Conservation (phyloP, 1,140 invertebrate species). For the Drosophila mojavensis region DNA sequence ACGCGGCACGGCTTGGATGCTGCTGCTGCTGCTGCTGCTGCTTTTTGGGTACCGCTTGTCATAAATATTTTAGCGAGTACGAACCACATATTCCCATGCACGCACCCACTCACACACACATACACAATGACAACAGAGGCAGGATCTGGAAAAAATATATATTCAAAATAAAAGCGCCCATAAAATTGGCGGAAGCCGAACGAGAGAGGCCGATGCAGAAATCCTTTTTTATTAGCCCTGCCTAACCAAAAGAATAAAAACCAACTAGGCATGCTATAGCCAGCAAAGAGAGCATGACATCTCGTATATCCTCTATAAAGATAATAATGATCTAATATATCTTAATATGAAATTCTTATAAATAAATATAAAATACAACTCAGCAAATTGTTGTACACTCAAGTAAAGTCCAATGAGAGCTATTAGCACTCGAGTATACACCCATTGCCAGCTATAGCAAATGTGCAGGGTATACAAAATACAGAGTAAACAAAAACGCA, state of each 20-base stretch:
- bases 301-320: background rate
- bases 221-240: conserved; percentile 69
- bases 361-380: no score
- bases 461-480: conserved; percentile 4
- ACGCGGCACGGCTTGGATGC: background rate
- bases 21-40: conserved; percentile 11
- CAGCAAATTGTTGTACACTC: no score
- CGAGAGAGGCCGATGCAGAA: conserved; percentile 50
- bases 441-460: background rate
- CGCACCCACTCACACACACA: background rate
- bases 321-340: background rate
- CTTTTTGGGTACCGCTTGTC: conserved; percentile 56
- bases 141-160: conserved; percentile 42
- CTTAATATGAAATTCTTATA: no score
- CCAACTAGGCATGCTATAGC: conserved; percentile 3
- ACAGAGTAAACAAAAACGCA: conserved; percentile 71
- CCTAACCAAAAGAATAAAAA: conserved; percentile 50
- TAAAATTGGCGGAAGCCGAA: conserved; percentile 71
- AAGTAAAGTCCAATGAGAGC: background rate
- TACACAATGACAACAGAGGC: background rate
- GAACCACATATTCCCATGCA: conserved; percentile 1
- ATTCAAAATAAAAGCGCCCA: conserved; percentile 67
- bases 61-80: conserved; percentile 76
- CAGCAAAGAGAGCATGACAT: background rate
- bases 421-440: background rate